These are phyloP conservation scores for Caenorhabditis latens DNA, from an alignment of 1,140 invertebrate genomes.

Conservation along the genomic window DNA sequence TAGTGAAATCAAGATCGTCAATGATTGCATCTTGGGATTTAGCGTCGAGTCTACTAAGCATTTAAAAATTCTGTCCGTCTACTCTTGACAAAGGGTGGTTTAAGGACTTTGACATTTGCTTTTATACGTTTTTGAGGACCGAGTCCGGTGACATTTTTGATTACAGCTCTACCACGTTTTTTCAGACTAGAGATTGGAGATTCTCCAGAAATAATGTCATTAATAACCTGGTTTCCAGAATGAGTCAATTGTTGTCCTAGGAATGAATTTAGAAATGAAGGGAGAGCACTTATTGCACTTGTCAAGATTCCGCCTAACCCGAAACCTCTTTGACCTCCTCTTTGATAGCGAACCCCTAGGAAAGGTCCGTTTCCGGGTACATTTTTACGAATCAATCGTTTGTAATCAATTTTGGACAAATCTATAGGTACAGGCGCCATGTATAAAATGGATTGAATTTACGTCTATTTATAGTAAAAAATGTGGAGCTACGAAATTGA, in stretches of 20 bases:
- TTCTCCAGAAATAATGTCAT: background rate
- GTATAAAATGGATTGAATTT: background rate
- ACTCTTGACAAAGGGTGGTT: background rate
- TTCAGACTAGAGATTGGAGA: background rate
- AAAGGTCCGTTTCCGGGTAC: background rate
- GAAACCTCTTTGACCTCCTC: background rate
- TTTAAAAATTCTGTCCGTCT: background rate
- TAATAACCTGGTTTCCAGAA: background rate
- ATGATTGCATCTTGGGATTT: background rate
- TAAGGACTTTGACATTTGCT: background rate
- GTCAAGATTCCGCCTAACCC: background rate
- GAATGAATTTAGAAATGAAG: background rate
- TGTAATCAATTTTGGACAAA: slow-evolving; percentile 7
- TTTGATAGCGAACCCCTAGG: background rate
- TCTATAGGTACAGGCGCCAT: background rate
- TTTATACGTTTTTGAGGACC: background rate
- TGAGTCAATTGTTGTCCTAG: background rate
- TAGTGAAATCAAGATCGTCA: background rate
- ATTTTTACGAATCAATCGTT: background rate
- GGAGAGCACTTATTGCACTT: background rate
- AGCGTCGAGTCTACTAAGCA: slow-evolving; percentile 1
- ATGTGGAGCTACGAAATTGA: background rate
- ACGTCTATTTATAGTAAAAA: background rate
- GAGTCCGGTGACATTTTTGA: background rate
- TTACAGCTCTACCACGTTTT: background rate